These are phyloP conservation scores for Pelecanus crispus DNA, from an alignment of 2,113 vertebrate species.

Conservation along the genomic window DNA sequence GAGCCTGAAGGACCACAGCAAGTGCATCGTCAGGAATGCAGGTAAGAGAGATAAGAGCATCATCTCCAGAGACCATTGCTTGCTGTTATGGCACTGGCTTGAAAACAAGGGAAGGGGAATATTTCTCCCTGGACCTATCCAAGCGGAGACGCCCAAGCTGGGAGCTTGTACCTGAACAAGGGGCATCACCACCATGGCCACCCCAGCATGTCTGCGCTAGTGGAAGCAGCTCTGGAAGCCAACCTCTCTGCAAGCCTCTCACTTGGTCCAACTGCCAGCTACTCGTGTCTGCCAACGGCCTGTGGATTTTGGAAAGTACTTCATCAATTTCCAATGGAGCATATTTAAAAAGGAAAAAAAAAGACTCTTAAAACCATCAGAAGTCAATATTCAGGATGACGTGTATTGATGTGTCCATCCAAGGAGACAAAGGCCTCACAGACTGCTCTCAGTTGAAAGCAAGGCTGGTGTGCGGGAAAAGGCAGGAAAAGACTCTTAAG, in stretches of 20 bases:
- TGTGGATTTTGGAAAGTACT: not conserved
- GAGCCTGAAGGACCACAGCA: not conserved
- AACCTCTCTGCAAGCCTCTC: not conserved
- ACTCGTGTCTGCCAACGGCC: not conserved
- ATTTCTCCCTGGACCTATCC: not conserved
- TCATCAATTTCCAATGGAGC: not conserved
- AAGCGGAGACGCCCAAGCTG: not conserved
- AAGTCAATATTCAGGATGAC: not conserved
- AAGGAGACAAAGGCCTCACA: not conserved
- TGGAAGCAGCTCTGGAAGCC: not conserved
- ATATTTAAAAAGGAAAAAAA: not conserved
- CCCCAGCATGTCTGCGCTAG: not conserved
- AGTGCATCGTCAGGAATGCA: accelerated
- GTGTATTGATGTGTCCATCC: not conserved
- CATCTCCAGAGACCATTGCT: not conserved
- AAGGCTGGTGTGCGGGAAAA: not conserved
- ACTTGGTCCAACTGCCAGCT: not conserved
- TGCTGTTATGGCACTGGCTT: not conserved
- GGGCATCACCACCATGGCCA: accelerated
- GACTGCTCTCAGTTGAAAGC: not conserved
- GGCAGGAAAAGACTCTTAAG: not conserved
- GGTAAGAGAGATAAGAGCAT: not conserved
- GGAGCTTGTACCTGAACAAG: not conserved
- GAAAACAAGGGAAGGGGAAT: not conserved
- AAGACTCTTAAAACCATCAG: not conserved